A percentile compares a stretch with the other conserved stretches of the same genome.
These are phyloP conservation scores for Hyla sarda DNA, from an alignment of 2,113 vertebrate species.

Conservation along the genomic window DNA sequence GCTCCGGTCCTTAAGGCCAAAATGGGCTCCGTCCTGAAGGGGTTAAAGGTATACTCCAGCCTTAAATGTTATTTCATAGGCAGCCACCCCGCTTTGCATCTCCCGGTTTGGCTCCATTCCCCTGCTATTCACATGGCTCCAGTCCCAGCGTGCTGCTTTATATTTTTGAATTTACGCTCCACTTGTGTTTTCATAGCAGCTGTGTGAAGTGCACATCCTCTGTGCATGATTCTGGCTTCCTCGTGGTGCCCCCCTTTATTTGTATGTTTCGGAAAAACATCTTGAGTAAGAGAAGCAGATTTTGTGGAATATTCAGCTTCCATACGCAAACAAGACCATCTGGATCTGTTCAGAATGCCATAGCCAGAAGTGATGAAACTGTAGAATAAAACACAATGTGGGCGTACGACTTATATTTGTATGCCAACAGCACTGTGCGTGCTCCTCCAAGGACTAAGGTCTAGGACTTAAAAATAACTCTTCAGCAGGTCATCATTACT, in stretches of 20 bases:
- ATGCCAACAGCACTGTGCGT: background rate
- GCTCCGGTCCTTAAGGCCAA: no score
- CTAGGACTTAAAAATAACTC: no score
- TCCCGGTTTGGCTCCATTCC: no score
- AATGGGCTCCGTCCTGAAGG: no score
- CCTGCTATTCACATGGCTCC: no score
- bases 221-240: background rate
- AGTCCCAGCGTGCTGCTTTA: no score
- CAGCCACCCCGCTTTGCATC: no score
- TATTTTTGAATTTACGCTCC: background rate
- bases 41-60: no score
- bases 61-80: no score
- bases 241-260: background rate
- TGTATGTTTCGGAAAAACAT: background rate
- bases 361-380: slow-evolving; percentile 1
- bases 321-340: background rate
- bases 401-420: background rate
- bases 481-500: no score
- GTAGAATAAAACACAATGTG: background rate
- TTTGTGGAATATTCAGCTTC: slow-evolving; percentile 8
- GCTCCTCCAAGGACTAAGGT: background rate
- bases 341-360: background rate
- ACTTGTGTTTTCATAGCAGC: background rate
- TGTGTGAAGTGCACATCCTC: background rate
- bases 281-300: background rate